Conservation (phyloP, 2,888 invertebrate species). For the Crocallis elinguaria region DNA sequence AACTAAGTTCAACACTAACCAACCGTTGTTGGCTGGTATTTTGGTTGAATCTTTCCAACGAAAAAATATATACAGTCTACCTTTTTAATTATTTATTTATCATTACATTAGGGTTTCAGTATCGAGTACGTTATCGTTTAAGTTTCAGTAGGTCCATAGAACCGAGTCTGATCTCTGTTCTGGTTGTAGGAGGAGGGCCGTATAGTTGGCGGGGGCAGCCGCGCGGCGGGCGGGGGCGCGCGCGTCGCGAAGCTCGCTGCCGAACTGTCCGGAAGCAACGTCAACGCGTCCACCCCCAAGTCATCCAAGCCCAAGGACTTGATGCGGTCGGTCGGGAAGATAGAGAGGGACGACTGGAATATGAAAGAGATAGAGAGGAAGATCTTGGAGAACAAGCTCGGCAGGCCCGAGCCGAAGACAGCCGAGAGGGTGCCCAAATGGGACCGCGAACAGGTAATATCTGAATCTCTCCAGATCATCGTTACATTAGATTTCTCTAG, state of each 20-base stretch:
- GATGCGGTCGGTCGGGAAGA: conserved; percentile 93
- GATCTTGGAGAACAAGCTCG: conserved; percentile 90
- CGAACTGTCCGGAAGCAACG: conserved; percentile 88
- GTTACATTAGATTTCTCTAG: no score
- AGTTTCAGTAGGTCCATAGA: neutral
- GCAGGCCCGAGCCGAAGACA: conserved; percentile 84
- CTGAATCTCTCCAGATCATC: no score
- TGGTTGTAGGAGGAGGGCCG: conserved; percentile 70
- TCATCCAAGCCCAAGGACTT: conserved; percentile 91
- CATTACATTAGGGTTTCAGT: neutral
- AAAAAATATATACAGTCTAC: no score
- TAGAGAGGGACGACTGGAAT: conserved; percentile 96
- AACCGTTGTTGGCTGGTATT: no score
- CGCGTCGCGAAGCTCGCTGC: conserved; percentile 86
- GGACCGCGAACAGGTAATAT: conserved; percentile 93
- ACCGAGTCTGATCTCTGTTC: neutral
- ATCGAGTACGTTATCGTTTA: neutral
- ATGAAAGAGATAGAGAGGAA: conserved; percentile 95
- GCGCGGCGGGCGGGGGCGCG: conserved; percentile 62
- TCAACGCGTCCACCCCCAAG: conserved; percentile 84
- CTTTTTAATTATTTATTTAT: neutral
- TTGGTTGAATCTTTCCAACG: no score
- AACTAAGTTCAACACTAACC: no score
- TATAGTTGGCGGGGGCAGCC: conserved; percentile 63
- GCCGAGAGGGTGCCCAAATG: conserved; percentile 95